Base-by-base conservation (phyloP, 37 sponge, comb jelly and placozoan species). In the Amphimedon queenslandica region DNA sequence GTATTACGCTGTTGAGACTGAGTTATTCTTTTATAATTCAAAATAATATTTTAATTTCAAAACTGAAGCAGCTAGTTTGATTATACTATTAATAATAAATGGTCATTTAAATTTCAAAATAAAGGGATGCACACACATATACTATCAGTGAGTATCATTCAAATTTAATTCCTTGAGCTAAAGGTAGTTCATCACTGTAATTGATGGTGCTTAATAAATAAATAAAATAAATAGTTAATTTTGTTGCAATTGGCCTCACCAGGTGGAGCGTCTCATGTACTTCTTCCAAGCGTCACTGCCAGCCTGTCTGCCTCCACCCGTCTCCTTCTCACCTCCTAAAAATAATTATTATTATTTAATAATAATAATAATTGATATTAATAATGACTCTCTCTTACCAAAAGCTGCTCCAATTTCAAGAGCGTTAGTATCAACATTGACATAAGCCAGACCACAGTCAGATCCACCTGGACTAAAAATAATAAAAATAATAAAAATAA, bases 171-270 rank as follows among this genome's bases (percentile, higher is more conserved):
- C 99, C 99, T 58, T 99, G 99, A 2, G 99, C 86, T 28, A 99
- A 51, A 36, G 99, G 99, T 5, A 99, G 89, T 23, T 87, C 85
- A 55, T 95, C 90, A 65, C 93, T 89, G 89, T 95, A 95, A 84
- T 99, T 99, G 76, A 99, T 95, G 56, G 99, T 99, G 68, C 99
- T 96, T n/a, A n/a, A n/a, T n/a, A n/a, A n/a, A n/a, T n/a, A n/a
- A n/a, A n/a, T n/a, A n/a, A n/a, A n/a, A n/a, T n/a, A n/a, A n/a
- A n/a, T n/a, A n/a, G n/a, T n/a, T n/a, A n/a, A 65, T 4, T 10
- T 32, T n/a, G 23, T 2, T 31, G 4, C 42, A 21, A 27, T 42
- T 64, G 18, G 1, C 0, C 80, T 73, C 64, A 96, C 97, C 94
- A 95, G 24, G 99, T 95, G 27, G 96, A 92, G 39, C 99, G 60